Conservation (phyloP, 30 jellyfish, hydroid and myxozoan genomes). For the Pseudorhiza aurosa region DNA sequence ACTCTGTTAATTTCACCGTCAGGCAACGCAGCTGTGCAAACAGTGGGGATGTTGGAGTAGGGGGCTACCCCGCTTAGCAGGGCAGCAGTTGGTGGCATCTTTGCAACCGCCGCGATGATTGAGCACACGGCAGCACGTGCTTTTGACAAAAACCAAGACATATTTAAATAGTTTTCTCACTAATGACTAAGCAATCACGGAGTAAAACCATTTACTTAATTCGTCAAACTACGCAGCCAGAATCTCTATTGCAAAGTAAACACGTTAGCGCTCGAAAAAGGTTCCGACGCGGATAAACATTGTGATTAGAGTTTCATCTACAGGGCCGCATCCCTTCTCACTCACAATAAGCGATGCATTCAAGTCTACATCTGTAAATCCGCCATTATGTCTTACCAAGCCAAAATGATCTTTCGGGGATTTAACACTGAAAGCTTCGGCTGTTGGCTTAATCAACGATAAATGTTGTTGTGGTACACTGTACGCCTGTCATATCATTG, state of each 20-base stretch:
- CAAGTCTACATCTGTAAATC: background rate
- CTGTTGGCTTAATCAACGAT: too few relatives aligned
- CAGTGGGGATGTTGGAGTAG: too few relatives aligned
- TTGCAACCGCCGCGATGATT: too few relatives aligned
- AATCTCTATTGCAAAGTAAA: background rate
- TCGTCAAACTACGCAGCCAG: background rate
- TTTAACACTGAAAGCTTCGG: background rate
- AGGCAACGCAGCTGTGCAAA: too few relatives aligned
- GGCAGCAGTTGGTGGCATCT: too few relatives aligned
- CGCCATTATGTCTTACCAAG: background rate
- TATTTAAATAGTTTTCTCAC: background rate
- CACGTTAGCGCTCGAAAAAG: background rate
- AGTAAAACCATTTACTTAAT: background rate
- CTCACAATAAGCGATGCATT: background rate
- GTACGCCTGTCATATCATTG: too few relatives aligned
- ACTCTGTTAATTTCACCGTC: too few relatives aligned
- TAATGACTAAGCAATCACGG: background rate
- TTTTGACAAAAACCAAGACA: background rate
- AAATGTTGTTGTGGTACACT: too few relatives aligned
- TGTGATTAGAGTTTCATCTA: background rate
- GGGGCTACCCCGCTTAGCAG: too few relatives aligned
- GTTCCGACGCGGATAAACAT: background rate
- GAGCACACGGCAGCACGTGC: constrained; percentile 3
- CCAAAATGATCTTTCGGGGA: background rate
- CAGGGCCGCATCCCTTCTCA: background rate